Base-by-base conservation (phyloP, 2,888 invertebrate genomes). In the Agonopterix heracliana region DNA sequence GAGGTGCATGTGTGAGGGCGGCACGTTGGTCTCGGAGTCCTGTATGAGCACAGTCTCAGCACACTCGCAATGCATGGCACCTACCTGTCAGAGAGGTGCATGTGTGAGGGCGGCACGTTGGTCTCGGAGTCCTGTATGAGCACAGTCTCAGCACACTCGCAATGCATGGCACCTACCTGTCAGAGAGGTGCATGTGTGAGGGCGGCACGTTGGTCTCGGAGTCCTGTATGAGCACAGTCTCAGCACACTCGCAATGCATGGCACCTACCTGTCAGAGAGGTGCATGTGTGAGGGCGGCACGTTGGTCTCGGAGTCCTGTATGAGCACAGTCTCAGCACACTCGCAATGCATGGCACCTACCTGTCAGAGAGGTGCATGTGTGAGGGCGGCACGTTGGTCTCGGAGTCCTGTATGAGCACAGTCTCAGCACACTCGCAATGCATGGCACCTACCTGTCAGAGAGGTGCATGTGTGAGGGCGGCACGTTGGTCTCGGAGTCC, bases 151-250 rank as follows among this genome's bases (percentile, higher is more conserved):
- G n/a, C n/a, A n/a, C n/a, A n/a, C n/a, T n/a, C n/a, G n/a, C n/a
- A n/a, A n/a, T n/a, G n/a, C n/a, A n/a, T 14, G 14, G 1, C 14
- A 14, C 45, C 12, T 50, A 85, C 85, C 86, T 73, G 54, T 88
- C 87, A 5, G 83, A 91, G 41, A 95, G 81, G 70, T 94, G 95
- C 56, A 94, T 77, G 65, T 94, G 94, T 50, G 91, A 76, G 40
- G 91, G 83, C 60, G 86, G 75, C 40, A 91, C 91, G 53, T 93
- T 85, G 4, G 81, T 63, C 52, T 89, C 89, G 0, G 85, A 80
- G 66, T 90, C 90, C 55, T 92, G 61, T 86, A 97, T 95, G 40
- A 98, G 95, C 36, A n/a, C n/a, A n/a, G n/a, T n/a, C n/a, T n/a
- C n/a, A n/a, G n/a, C n/a, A n/a, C n/a, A n/a, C n/a, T n/a, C n/a